Evolutionary conservation across 1,140 invertebrate genomes (phyloP), one percentile per base, ranked within the genome.

Genomic region (Drosophila funebris): DNA sequence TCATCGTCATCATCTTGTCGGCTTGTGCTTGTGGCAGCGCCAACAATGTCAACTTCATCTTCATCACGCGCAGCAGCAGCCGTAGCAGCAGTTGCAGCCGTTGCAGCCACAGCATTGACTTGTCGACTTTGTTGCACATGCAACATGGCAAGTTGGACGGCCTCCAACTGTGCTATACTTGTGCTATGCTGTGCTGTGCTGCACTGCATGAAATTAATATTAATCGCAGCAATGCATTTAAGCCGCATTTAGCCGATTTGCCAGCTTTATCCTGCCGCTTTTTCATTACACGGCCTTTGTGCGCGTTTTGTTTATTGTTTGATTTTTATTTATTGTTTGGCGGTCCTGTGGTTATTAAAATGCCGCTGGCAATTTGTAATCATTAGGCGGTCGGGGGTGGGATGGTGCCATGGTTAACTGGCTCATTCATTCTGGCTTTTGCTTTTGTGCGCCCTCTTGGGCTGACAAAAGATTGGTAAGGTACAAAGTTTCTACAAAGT

Each of bases 191-290:
- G 4, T 22, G 13, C 18, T 50, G 13, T 31, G 76, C 68, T 79
- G 80, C 81, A 80, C 81, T 66, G 82, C 82, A 78, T 87, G 83
- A 76, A 78, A 87, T 87, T 87, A 87, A 87, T 87, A 87, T 87
- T 87, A 87, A 87, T 87, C 82, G 83, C 78, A 54, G 78, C 78
- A 82, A 87, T 87, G 82, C 82, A 88, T 88, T 88, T 88, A 87
- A 60, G 58, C 58, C 58, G 44, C 44, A 61, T 61, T 61, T 82
- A 82, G 82, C 58, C 61, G 81, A 73, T 85, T 84, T 84, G 78
- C 76, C 75, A 70, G 67, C 79, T 54, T 76, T 67, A 66, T 72
- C 41, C 50, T 24, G 41, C 44, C 61, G 33, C 27, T 44, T 56
- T 60, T 57, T 69, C 72, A 54, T 75, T 58, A 62, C 50, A 24